A percentile compares a stretch with the other conserved stretches of the same genome.
phyloP scores from a whole-genome alignment of 2,797 vertebrate genomes.

The Luscinia luscinia region DNA sequence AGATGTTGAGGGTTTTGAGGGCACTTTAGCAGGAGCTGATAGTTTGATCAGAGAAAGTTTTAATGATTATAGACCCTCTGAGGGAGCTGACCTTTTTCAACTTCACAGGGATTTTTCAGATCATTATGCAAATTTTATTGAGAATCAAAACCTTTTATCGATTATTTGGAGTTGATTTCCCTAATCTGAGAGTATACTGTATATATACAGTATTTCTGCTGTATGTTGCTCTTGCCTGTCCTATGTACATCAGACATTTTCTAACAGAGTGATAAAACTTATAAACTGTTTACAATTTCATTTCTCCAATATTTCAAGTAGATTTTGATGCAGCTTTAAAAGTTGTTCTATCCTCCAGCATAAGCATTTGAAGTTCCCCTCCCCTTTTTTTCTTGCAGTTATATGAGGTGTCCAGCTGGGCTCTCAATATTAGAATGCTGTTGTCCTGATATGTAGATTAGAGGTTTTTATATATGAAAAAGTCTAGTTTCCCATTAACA shows the following conservation, averaged over 20 bases:
- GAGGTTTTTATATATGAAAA: neutral
- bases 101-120: neutral
- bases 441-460: neutral
- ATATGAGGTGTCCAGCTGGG: neutral
- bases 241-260: neutral
- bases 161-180: neutral
- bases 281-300: neutral
- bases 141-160: neutral
- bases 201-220: neutral
- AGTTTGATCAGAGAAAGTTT: neutral
- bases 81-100: neutral
- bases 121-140: neutral
- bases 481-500: neutral
- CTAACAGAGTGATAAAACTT: neutral
- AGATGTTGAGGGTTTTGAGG: neutral
- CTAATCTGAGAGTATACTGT: neutral
- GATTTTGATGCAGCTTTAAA: neutral
- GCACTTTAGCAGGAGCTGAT: neutral
- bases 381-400: neutral
- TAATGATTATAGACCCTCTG: neutral
- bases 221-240: neutral
- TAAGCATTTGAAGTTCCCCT: neutral
- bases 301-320: neutral
- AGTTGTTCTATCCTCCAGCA: neutral
- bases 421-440: neutral